Evolutionary conservation across 2,113 vertebrate genomes (phyloP), one percentile per base, ranked within the genome.

Genomic region (Macroglossus sobrinus): DNA sequence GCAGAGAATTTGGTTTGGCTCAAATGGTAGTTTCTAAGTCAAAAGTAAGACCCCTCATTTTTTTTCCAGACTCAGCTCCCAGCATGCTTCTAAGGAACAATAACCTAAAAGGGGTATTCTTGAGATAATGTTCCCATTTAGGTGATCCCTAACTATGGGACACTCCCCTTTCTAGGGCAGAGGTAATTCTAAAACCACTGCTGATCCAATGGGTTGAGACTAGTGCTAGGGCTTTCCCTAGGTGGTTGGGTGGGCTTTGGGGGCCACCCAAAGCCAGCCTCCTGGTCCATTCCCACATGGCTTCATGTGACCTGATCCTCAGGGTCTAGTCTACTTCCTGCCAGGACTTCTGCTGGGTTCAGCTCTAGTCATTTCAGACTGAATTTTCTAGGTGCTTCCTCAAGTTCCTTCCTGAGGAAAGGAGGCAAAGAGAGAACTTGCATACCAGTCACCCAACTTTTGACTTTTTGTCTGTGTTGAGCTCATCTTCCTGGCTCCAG

Each of bases 401-500:
- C 30, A 6, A 78, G 75, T 86, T 95, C 96, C 45, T 96, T 97
- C 93, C 95, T 89, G 93, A 94, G 92, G 94, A 96, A 96, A 97
- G 45, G 88, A 95, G 72, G 66, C 80, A 93, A 86, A 86, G 95
- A 66, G 43, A 95, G 92, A 84, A 38, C 26, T 75, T 93, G 64
- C 92, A 55, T 59, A 40, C 72, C 5, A 50, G 33, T n/a, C 38
- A 28, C 69, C 43, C 47, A 50, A 22, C 66, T 69, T 61, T 66
- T 95, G 47, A 43, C 55, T 68, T 82, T 89, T 61, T 40, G 80
- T 84, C 87, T 63, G 18, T 72, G 61, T 28, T 93, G 89, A 96
- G 93, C 72, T 96, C 97, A 96, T 95, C 97, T 97, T 97, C 95
- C 96, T 94, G 84, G 72, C 47, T 84, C 69, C 45, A 61, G 63